These are phyloP conservation scores for Rhyacichthys aspro DNA, from an alignment of 2,797 vertebrate genomes.

Conservation along the genomic window DNA sequence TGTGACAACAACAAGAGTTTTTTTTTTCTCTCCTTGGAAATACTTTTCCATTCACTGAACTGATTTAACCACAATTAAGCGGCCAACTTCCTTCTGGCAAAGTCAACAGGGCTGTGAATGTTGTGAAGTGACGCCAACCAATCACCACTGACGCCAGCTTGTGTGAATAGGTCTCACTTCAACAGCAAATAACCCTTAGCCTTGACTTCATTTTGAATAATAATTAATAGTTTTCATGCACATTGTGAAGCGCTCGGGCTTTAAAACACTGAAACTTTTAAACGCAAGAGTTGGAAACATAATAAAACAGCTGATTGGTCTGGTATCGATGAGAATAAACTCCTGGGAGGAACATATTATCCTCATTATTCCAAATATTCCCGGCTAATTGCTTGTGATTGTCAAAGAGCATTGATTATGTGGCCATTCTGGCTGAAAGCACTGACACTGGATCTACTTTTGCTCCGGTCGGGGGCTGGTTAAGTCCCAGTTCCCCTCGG, in stretches of 20 bases:
- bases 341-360: conserved; percentile 35
- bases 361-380: conserved; percentile 48
- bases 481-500: conserved; percentile 54
- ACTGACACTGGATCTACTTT: conserved; percentile 67
- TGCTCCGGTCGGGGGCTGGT: conserved; percentile 38
- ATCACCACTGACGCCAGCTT: neutral
- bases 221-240: conserved; percentile 19
- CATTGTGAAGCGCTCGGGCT: conserved; percentile 12
- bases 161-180: conserved; percentile 19
- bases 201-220: conserved; percentile 6
- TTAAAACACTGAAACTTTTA: conserved; percentile 2
- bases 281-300: neutral
- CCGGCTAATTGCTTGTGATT: conserved; percentile 61
- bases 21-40: neutral
- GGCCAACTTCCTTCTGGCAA: neutral
- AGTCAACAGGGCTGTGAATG: conserved; percentile 1
- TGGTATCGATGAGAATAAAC: conserved; percentile 7
- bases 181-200: neutral
- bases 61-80: neutral
- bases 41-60: conserved; percentile 1
- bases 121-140: conserved; percentile 25
- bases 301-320: neutral
- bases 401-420: conserved; percentile 72
- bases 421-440: conserved; percentile 69
- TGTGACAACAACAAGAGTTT: too few relatives aligned